Base-by-base conservation (phyloP, 2,113 vertebrate genomes). In the Poeciliopsis retropinna region DNA sequence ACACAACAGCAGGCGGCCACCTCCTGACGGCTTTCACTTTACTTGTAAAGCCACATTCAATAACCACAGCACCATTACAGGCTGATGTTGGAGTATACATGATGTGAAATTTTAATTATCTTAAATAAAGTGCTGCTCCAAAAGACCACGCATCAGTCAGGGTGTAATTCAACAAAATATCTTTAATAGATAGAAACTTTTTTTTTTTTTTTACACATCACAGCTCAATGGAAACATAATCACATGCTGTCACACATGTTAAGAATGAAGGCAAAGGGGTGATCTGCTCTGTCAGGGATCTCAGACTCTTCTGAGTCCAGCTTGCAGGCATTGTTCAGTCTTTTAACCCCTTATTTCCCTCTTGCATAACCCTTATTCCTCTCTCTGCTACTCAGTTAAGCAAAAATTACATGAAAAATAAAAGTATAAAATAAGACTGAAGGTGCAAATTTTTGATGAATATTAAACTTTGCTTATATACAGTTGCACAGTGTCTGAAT, bases 111-210 rank as follows among this genome's bases (percentile, higher is more conserved):
- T 1, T 0, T 11, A 25, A 64, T n/a, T 28, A 30, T 75, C 64
- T 63, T 15, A 32, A 27, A 64, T 15, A 73, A 65, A 64, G 25
- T 17, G 28, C 17, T n/a, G 54, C 3, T 22, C 5, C 19, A 63
- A 63, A 78, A 68, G 11, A 73, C 32, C 39, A 82, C 67, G 39
- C 57, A 2, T 3, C 34, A 81, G 30, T 70, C 69, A 51, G 66
- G 37, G 60, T 83, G 76, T 89, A 90, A 76, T 90, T 89, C 88
- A 91, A 92, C 91, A 94, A 94, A 94, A 94, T 94, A 93, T 90
- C 80, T 94, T 94, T 94, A 94, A 93, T 94, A 90, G 91, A 92
- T 92, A 94, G 88, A 93, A 92, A 92, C 87, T 68, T 85, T 87
- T 94, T 54, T 90, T 54, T 54, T 57, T 81, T 89, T 72, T 85